Evolutionary conservation across 1,140 invertebrate species (phyloP).

Genomic region (Tetraneura akinire): DNA sequence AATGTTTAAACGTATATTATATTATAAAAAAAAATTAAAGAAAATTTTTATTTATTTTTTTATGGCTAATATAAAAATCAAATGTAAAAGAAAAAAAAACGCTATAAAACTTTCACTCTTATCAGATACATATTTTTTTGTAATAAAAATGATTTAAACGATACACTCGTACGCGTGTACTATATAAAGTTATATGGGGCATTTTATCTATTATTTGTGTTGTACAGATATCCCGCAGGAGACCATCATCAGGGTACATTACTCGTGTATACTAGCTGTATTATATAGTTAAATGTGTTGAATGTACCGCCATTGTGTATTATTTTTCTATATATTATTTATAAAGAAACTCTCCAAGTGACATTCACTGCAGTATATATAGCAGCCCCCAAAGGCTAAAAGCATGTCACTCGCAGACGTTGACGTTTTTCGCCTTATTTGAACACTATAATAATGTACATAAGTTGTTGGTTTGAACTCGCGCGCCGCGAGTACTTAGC

Average conservation of each 20-base stretch:
- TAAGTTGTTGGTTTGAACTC: slow-evolving; percentile 18
- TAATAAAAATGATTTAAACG: too few species aligned
- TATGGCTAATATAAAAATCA: too few species aligned
- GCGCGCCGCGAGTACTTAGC: neutral
- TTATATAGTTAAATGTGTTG: neutral
- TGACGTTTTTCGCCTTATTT: slow-evolving; percentile 20
- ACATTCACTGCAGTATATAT: slow-evolving; percentile 19
- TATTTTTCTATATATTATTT: slow-evolving; percentile 24
- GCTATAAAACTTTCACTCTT: neutral
- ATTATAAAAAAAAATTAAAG: too few species aligned
- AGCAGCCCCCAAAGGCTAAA: slow-evolving; percentile 33
- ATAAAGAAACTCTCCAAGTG: slow-evolving; percentile 10
- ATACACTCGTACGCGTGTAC: too few species aligned
- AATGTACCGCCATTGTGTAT: neutral
- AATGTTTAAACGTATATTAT: too few species aligned
- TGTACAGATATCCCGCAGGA: too few species aligned
- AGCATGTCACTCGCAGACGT: slow-evolving; percentile 32
- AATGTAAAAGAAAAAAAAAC: too few species aligned
- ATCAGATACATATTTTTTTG: neutral
- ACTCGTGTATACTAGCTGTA: neutral
- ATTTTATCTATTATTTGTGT: too few species aligned
- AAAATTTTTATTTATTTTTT: too few species aligned
- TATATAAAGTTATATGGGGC: too few species aligned
- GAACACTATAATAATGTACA: too few species aligned
- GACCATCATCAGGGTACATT: too few species aligned